phyloP scores from a whole-genome alignment of 2,888 invertebrate species.

The Drosophila kuntzei region DNA sequence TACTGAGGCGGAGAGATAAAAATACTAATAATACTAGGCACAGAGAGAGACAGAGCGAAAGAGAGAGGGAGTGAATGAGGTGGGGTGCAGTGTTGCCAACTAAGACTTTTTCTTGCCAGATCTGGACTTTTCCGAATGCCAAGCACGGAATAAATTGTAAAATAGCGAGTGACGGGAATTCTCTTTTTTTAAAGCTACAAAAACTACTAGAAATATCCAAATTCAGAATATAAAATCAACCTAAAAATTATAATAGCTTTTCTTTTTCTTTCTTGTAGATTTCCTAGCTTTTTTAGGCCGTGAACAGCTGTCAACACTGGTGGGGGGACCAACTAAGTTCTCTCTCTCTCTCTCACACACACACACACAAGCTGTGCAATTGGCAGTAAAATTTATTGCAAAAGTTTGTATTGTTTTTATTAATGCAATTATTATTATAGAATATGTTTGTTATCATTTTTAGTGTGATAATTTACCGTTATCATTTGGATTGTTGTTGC shows the following conservation, averaged over 20 bases:
- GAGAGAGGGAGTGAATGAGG: conserved; percentile 13
- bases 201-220: no score
- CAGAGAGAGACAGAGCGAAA: conserved; percentile 4
- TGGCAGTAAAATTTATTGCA: conserved; percentile 9
- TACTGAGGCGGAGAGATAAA: conserved; percentile 53
- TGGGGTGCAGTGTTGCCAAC: no score
- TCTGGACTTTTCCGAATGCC: no score
- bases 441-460: not conserved
- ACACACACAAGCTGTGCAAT: not conserved
- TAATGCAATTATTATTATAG: conserved; percentile 12
- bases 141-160: no score
- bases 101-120: no score
- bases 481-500: conserved; percentile 63
- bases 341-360: not conserved
- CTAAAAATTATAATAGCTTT: no score
- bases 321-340: not conserved
- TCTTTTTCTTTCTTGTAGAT: no score
- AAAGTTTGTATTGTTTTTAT: conserved; percentile 15
- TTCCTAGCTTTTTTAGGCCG: no score
- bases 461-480: conserved; percentile 65
- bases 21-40: conserved; percentile 38
- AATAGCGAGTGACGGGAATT: no score
- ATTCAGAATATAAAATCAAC: no score
- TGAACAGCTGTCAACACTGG: no score
- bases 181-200: no score